Conservation (phyloP, 2,797 vertebrate genomes). For the Xyrichtys novacula region DNA sequence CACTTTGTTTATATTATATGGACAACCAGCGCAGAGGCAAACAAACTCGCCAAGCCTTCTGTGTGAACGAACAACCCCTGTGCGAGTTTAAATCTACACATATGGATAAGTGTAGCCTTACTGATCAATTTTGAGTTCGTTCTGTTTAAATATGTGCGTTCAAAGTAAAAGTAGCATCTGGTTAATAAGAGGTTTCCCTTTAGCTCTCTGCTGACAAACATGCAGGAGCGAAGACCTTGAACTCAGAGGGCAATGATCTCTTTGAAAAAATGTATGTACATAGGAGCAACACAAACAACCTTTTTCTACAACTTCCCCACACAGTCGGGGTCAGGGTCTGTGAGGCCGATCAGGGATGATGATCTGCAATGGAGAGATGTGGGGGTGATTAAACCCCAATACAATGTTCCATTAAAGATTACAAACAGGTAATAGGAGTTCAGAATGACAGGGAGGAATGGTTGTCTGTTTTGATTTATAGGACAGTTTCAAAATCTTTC, state of each 20-base stretch:
- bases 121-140: background rate
- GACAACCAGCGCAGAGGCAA: constrained; percentile 3
- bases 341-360: background rate
- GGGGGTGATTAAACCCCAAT: background rate
- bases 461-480: too few species aligned
- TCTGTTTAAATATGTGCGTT: too few species aligned
- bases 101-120: background rate
- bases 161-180: background rate
- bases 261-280: constrained; percentile 3
- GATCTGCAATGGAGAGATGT: background rate
- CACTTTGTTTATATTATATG: constrained; percentile 32
- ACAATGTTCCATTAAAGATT: background rate
- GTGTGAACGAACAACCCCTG: background rate
- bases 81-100: background rate
- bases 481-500: too few species aligned
- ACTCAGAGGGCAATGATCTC: constrained; percentile 6
- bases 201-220: constrained; percentile 1
- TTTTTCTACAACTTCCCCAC: background rate
- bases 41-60: constrained; percentile 6
- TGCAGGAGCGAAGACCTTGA: constrained; percentile 19
- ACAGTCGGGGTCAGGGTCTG: background rate
- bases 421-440: background rate
- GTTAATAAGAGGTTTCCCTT: background rate
- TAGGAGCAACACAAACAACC: constrained; percentile 9
- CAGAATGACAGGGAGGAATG: background rate